These are phyloP conservation scores for Pogonomyrmex barbatus DNA, from an alignment of 1,140 invertebrate species.

Conservation along the genomic window DNA sequence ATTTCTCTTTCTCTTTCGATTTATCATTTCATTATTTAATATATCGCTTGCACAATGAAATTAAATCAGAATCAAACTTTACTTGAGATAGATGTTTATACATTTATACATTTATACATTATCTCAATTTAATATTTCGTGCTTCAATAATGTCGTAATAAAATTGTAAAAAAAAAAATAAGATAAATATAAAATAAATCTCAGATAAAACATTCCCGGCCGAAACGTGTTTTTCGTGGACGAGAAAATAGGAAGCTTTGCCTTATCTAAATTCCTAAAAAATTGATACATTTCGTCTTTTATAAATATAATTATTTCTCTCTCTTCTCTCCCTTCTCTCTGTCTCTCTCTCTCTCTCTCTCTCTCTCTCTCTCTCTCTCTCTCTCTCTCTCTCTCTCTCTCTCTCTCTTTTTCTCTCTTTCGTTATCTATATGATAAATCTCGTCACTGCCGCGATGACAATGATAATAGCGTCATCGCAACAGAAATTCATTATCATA, in stretches of 20 bases:
- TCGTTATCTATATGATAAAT: slow-evolving; percentile 42
- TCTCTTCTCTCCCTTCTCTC: background rate
- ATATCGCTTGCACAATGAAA: background rate
- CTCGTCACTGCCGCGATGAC: slow-evolving; percentile 41
- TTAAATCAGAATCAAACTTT: slow-evolving; percentile 4
- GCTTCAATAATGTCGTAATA: background rate
- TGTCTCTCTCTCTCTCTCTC: slow-evolving; percentile 2
- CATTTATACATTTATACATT: background rate
- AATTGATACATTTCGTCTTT: slow-evolving; percentile 37
- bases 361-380: background rate
- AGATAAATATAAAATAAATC: background rate
- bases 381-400: slow-evolving; percentile 2
- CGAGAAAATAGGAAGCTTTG: slow-evolving; percentile 56
- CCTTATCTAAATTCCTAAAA: slow-evolving; percentile 54
- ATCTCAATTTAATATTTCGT: background rate
- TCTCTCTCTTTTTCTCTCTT: background rate
- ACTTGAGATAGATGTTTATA: background rate
- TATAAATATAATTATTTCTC: slow-evolving; percentile 54
- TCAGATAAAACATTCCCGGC: background rate
- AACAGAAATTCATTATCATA: slow-evolving; percentile 67
- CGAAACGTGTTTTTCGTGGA: slow-evolving; percentile 39
- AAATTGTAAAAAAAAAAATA: background rate
- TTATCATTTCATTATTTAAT: background rate
- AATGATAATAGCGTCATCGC: slow-evolving; percentile 42
- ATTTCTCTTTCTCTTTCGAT: slow-evolving; percentile 1